These are phyloP conservation scores for Cassiopea xamachana DNA, from an alignment of 30 jellyfish, hydroid and myxozoan species.

Conservation along the genomic window DNA sequence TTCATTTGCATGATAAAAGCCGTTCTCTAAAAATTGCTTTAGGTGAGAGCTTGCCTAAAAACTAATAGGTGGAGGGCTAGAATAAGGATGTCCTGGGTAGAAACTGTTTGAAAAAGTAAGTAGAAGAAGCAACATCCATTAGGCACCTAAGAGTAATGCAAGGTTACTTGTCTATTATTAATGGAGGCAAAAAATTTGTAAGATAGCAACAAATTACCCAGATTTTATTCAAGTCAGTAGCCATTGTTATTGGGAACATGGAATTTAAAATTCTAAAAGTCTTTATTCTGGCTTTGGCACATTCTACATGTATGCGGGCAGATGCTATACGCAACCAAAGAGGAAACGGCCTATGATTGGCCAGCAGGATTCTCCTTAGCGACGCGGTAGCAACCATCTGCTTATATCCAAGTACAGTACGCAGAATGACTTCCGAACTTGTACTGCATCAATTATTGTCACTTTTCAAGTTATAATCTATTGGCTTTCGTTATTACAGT, in stretches of 20 bases:
- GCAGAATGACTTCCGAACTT: too few species aligned
- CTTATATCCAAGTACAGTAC: too few species aligned
- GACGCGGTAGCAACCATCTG: too few species aligned
- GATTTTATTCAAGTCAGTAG: conserved; percentile 28
- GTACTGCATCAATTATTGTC: too few species aligned
- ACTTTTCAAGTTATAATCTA: too few species aligned
- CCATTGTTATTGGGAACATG: conserved; percentile 55
- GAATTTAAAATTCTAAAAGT: conserved; percentile 20
- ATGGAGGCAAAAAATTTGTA: conserved; percentile 41
- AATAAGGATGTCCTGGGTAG: not conserved
- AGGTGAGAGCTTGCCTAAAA: not conserved
- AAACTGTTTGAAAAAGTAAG: not conserved
- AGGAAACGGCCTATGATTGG: too few species aligned
- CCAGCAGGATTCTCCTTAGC: too few species aligned
- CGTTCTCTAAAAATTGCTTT: not conserved
- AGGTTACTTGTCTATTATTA: not conserved
- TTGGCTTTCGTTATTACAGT: too few species aligned
- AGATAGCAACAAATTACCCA: conserved; percentile 55
- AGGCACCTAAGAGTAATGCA: not conserved
- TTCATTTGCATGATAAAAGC: not conserved
- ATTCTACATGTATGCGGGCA: conserved; percentile 72
- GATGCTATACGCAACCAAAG: conserved; percentile 20
- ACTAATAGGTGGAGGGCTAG: not conserved
- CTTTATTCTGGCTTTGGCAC: conserved; percentile 66
- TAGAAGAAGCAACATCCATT: not conserved